phyloP scores from a whole-genome alignment of 2,797 vertebrate genomes.

The Acipenser transmontanus region DNA sequence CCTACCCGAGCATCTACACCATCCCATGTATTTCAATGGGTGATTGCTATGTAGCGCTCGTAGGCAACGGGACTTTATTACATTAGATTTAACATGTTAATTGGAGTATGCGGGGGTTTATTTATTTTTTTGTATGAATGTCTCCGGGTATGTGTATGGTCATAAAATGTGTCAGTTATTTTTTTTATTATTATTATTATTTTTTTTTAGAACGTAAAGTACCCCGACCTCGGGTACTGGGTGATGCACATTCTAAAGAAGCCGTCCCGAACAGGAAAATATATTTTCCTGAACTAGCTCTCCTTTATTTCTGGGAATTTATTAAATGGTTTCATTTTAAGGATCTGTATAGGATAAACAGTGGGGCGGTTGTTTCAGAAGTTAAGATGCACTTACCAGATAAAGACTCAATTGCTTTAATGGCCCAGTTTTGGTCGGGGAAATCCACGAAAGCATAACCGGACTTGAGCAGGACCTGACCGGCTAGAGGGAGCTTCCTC shows the following conservation, averaged over 20 bases:
- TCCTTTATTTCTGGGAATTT: constrained; percentile 26
- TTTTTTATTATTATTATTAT: no score
- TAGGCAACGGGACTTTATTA: constrained; percentile 41
- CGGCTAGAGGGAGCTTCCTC: constrained; percentile 79
- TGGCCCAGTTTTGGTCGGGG: constrained; percentile 87
- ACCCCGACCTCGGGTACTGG: constrained; percentile 49
- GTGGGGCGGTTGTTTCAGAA: constrained; percentile 25
- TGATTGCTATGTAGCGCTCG: constrained; percentile 50
- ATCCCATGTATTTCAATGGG: constrained; percentile 64
- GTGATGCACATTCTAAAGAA: constrained; percentile 35
- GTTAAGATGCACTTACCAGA: constrained; percentile 70
- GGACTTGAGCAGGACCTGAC: constrained; percentile 84
- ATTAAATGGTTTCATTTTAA: constrained; percentile 23
- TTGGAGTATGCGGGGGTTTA: constrained; percentile 27
- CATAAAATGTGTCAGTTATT: constrained; percentile 41
- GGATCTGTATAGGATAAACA: constrained; percentile 4
- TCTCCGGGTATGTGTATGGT: constrained; percentile 42
- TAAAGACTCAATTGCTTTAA: constrained; percentile 83
- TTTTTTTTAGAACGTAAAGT: constrained; percentile 41
- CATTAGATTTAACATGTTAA: constrained; percentile 42
- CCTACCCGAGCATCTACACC: constrained; percentile 66
- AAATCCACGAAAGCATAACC: constrained; percentile 93
- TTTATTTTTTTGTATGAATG: constrained; percentile 37
- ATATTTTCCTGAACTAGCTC: constrained; percentile 29
- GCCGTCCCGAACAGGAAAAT: constrained; percentile 38